These are phyloP conservation scores for Otus sunia DNA, from an alignment of 2,113 vertebrate genomes.

Conservation along the genomic window DNA sequence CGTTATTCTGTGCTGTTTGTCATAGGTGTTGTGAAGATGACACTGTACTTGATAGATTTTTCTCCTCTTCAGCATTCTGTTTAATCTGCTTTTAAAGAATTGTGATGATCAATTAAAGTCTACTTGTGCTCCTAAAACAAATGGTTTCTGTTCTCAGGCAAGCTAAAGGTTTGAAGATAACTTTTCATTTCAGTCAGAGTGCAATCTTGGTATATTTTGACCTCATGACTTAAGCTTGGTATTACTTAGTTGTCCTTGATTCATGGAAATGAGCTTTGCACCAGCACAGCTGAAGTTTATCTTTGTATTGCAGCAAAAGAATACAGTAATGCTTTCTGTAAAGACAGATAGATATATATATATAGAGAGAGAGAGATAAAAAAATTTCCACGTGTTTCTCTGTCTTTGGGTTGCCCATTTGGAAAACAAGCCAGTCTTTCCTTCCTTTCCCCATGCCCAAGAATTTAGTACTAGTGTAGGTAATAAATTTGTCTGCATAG, in stretches of 20 bases:
- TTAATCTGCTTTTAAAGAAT: constrained; percentile 59
- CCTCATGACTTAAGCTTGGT: constrained; percentile 42
- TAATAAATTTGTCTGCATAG: not conserved
- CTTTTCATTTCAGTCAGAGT: constrained; percentile 69
- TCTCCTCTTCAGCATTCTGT: not conserved
- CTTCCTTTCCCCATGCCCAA: not conserved
- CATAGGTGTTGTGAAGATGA: not conserved
- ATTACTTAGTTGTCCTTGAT: constrained; percentile 48
- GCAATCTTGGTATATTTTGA: constrained; percentile 63
- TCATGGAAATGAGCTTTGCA: constrained; percentile 23
- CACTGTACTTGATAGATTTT: constrained; percentile 13
- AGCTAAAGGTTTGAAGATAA: constrained; percentile 66
- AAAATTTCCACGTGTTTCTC: not conserved
- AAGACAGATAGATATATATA: not conserved
- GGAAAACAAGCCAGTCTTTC: not conserved
- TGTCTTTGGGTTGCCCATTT: not conserved
- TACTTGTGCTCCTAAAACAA: constrained; percentile 65
- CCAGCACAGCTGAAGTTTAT: constrained; percentile 27
- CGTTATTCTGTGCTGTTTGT: not conserved
- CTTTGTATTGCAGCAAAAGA: not conserved
- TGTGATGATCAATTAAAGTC: constrained; percentile 64
- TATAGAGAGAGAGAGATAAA: no score
- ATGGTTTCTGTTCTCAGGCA: constrained; percentile 56
- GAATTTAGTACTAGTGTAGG: not conserved
- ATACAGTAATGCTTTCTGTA: not conserved